Percentiles rank a stretch among this genome's conserved stretches.
phyloP scores from a whole-genome alignment of 2,113 vertebrate genomes.

The Boulengeromyrus knoepffleri region DNA sequence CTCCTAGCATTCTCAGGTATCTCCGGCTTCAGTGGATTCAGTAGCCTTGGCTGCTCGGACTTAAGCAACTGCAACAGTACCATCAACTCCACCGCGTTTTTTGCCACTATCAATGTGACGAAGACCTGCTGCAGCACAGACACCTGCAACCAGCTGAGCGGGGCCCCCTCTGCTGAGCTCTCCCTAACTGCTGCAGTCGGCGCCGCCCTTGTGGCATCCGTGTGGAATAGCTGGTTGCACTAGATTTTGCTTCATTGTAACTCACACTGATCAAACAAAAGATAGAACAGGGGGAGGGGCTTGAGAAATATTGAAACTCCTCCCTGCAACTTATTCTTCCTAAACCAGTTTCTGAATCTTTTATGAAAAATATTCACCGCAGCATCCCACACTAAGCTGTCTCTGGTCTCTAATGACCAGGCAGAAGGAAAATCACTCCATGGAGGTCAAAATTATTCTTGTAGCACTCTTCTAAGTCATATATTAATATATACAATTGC shows the following conservation, averaged over 20 bases:
- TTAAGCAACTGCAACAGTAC: rapidly evolving
- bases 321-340: background rate
- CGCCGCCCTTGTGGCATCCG: conserved; percentile 34
- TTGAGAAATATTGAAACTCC: background rate
- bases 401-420: background rate
- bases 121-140: conserved; percentile 39
- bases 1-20: background rate
- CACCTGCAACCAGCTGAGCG: conserved; percentile 42
- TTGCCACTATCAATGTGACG: rapidly evolving
- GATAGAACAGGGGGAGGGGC: background rate
- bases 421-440: background rate
- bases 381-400: background rate
- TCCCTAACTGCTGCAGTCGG: conserved; percentile 31
- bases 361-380: background rate
- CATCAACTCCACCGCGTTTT: background rate
- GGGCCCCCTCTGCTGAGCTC: conserved; percentile 34
- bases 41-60: conserved; percentile 31
- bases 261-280: background rate
- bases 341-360: background rate
- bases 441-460: background rate
- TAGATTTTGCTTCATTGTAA: background rate
- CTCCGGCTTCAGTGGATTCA: conserved; percentile 29
- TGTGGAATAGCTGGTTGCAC: conserved; percentile 38
- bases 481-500: background rate
- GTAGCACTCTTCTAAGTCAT: background rate